phyloP scores from a whole-genome alignment of 1,140 invertebrate species.

The Gonioctena quinquepunctata region DNA sequence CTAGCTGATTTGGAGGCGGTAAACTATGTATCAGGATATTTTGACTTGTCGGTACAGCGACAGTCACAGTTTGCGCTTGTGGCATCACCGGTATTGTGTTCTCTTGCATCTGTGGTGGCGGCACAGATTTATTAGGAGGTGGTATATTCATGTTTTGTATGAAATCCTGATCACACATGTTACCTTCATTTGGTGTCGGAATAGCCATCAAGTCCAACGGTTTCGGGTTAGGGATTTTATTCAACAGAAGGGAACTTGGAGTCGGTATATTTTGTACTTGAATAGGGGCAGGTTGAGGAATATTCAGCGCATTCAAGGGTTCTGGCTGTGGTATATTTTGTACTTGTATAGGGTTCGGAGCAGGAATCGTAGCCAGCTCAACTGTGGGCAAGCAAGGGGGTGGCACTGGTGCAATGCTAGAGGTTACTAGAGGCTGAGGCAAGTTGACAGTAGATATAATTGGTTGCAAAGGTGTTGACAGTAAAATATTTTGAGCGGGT shows the following conservation, averaged over 20 bases:
- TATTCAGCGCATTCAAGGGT: constrained; percentile 51
- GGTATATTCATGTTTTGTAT: constrained; percentile 54
- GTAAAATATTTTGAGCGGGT: constrained; percentile 29
- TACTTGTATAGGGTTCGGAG: constrained; percentile 54
- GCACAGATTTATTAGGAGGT: constrained; percentile 53
- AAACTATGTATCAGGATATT: constrained; percentile 21
- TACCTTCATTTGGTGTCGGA: constrained; percentile 46
- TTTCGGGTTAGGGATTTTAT: constrained; percentile 54
- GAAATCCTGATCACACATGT: constrained; percentile 43
- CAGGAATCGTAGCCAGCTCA: constrained; percentile 51
- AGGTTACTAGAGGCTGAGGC: constrained; percentile 46
- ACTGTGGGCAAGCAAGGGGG: constrained; percentile 35
- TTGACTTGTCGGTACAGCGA: constrained; percentile 17
- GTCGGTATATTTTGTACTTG: constrained; percentile 61
- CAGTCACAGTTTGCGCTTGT: constrained; percentile 15
- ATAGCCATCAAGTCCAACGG: constrained; percentile 51
- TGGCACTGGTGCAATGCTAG: constrained; percentile 17
- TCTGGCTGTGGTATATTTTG: constrained; percentile 54
- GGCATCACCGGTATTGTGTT: background rate
- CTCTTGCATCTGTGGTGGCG: constrained; percentile 44
- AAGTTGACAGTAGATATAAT: constrained; percentile 50
- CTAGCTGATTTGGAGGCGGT: constrained; percentile 11
- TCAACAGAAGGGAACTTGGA: constrained; percentile 53
- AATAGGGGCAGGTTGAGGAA: constrained; percentile 58
- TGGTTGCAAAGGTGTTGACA: constrained; percentile 30